These are phyloP conservation scores for Orycteropus afer DNA, from an alignment of 2,113 vertebrate species.

Conservation along the genomic window DNA sequence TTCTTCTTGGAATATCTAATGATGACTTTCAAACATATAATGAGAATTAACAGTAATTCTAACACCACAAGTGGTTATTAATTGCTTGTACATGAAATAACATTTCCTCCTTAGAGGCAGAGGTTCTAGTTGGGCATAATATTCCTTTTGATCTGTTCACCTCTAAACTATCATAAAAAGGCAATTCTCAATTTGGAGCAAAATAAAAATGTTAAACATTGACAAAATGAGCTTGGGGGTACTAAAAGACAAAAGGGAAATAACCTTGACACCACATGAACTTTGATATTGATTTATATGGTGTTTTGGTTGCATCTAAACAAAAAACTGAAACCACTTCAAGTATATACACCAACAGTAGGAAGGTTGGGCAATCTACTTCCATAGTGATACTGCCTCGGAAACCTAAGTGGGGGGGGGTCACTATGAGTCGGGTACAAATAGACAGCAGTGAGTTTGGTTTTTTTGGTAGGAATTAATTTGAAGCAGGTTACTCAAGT, in stretches of 20 bases:
- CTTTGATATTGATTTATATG: background rate
- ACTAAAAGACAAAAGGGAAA: slow-evolving; percentile 18
- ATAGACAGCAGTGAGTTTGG: no score
- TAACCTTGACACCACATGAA: background rate
- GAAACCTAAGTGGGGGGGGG: no score
- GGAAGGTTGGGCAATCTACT: no score
- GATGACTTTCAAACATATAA: slow-evolving; percentile 80
- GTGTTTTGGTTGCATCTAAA: background rate
- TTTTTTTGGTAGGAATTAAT: no score
- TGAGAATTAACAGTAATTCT: slow-evolving; percentile 84
- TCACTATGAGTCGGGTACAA: no score
- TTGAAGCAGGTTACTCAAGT: background rate
- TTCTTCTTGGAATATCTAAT: slow-evolving; percentile 81
- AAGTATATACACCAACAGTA: background rate
- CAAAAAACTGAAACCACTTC: slow-evolving; percentile 3
- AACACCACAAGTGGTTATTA: slow-evolving; percentile 82
- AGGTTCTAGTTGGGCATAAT: slow-evolving; percentile 36
- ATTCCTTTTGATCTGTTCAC: slow-evolving; percentile 41
- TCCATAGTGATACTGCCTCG: no score
- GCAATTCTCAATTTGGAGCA: background rate
- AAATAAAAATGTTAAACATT: slow-evolving; percentile 22
- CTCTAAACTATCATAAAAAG: slow-evolving; percentile 51
- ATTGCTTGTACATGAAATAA: slow-evolving; percentile 82
- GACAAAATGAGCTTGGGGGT: background rate
- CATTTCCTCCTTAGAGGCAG: slow-evolving; percentile 41